Evolutionary conservation across 2,888 invertebrate genomes (phyloP).

Genomic region (Altica lythri): DNA sequence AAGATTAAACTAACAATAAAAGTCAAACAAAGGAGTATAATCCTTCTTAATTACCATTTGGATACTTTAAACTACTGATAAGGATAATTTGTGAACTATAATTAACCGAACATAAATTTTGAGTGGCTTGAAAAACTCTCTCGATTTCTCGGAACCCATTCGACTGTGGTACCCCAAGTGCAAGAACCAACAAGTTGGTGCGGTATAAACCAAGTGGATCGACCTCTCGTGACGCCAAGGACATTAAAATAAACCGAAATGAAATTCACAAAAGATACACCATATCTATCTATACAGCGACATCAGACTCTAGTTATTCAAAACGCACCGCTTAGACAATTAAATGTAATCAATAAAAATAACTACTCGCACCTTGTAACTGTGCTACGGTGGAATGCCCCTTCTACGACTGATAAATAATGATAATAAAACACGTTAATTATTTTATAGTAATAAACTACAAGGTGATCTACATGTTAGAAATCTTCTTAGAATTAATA

Average conservation of each 20-base stretch:
- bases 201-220: background rate
- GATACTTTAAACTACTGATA: too few relatives aligned
- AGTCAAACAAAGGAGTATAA: too few relatives aligned
- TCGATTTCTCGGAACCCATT: background rate
- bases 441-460: too few relatives aligned
- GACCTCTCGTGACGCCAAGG: background rate
- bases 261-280: background rate
- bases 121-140: background rate
- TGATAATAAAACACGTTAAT: too few relatives aligned
- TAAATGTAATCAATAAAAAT: conserved; percentile 1
- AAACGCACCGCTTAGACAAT: background rate
- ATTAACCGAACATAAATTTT: too few relatives aligned
- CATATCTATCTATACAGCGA: background rate
- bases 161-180: background rate
- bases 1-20: too few relatives aligned
- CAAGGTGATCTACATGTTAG: too few relatives aligned
- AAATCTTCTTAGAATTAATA: too few relatives aligned
- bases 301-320: background rate
- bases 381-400: background rate
- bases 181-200: background rate
- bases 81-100: too few relatives aligned
- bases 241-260: too few relatives aligned
- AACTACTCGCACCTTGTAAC: conserved; percentile 1
- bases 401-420: background rate
- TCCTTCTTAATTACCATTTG: too few relatives aligned